Percentiles rank a stretch among this genome's conserved stretches.
These are phyloP conservation scores for Epinephelus malabaricus DNA, from an alignment of 2,797 vertebrate genomes.

Conservation along the genomic window DNA sequence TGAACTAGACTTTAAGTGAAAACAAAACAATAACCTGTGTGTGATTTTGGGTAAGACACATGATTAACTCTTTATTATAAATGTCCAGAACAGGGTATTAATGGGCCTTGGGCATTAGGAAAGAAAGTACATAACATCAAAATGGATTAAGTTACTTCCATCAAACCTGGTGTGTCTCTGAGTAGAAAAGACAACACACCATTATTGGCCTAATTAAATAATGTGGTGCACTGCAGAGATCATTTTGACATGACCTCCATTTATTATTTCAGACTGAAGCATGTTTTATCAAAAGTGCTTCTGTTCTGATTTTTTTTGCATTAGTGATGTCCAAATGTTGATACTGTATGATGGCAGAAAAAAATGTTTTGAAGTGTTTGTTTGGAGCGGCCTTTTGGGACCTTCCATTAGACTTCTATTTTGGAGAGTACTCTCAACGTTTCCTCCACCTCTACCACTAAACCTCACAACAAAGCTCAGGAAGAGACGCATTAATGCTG, in stretches of 20 bases:
- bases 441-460: constrained; percentile 18
- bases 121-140: not conserved
- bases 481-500: constrained; percentile 39
- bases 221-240: not conserved
- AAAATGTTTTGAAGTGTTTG: constrained; percentile 18
- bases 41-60: not conserved
- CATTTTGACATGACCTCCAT: not conserved
- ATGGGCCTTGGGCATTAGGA: not conserved
- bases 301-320: not conserved
- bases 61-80: not conserved
- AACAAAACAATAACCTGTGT: not conserved
- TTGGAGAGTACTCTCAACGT: constrained; percentile 18
- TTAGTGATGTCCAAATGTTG: not conserved
- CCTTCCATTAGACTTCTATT: constrained; percentile 42
- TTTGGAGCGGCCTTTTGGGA: constrained; percentile 5
- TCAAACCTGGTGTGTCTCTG: not conserved
- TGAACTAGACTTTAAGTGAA: too few relatives aligned
- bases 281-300: constrained; percentile 26
- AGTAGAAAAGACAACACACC: not conserved
- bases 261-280: constrained; percentile 1
- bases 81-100: not conserved
- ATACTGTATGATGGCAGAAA: not conserved
- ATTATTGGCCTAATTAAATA: constrained; percentile 28
- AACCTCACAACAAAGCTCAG: constrained; percentile 15
- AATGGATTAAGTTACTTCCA: not conserved